A percentile compares a stretch with the other conserved stretches of the same genome.
Evolutionary conservation across 2,888 invertebrate genomes (phyloP).

Genomic region (Lepidochrysops patricia): DNA sequence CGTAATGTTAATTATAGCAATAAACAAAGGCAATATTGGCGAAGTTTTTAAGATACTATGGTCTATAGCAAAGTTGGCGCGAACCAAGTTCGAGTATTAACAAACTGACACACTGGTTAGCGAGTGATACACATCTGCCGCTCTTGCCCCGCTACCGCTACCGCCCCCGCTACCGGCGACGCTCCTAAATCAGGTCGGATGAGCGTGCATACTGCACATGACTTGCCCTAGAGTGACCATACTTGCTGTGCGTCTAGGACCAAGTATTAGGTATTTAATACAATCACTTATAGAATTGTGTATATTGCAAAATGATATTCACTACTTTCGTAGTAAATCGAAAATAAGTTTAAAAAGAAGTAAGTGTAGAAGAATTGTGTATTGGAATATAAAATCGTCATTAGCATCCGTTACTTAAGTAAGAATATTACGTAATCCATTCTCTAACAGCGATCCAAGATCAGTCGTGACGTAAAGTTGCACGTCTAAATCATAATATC

Average conservation of each 20-base stretch:
- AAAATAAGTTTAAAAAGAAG: too few relatives aligned
- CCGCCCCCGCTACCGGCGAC: not conserved
- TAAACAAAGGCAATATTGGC: not conserved
- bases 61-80: not conserved
- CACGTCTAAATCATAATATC: too few relatives aligned
- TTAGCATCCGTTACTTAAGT: too few relatives aligned
- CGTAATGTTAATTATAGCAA: not conserved
- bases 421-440: too few relatives aligned
- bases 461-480: too few relatives aligned
- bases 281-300: too few relatives aligned
- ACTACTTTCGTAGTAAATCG: too few relatives aligned
- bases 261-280: not conserved
- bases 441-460: too few relatives aligned
- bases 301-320: too few relatives aligned
- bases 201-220: slow-evolving; percentile 1
- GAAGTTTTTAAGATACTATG: not conserved
- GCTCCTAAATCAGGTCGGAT: not conserved
- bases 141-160: not conserved
- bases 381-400: too few relatives aligned
- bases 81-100: not conserved
- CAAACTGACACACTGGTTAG: not conserved
- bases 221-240: not conserved
- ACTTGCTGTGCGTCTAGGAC: not conserved
- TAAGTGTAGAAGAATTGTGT: too few relatives aligned
- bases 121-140: not conserved